phyloP scores from a whole-genome alignment of 1,140 invertebrate species.

The Listronotus bonariensis region DNA sequence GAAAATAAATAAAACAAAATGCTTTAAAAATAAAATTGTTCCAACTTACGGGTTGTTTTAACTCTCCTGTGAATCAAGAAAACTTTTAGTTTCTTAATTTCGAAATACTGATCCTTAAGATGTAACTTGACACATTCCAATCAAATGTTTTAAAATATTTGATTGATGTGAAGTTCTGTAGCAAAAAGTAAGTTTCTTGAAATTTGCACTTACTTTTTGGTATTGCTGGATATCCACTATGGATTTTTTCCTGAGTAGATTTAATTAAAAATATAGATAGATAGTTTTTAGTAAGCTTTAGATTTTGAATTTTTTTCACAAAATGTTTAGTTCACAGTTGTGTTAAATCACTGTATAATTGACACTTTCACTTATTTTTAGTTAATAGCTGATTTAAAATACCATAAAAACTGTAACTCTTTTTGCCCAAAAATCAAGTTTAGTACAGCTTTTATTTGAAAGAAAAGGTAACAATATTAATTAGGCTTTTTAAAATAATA shows the following conservation, averaged over 20 bases:
- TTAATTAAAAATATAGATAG: conserved; percentile 17
- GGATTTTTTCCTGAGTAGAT: conserved; percentile 37
- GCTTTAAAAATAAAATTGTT: conserved; percentile 31
- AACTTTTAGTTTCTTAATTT: conserved; percentile 35
- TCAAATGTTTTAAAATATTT: conserved; percentile 7
- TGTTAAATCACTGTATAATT: too few relatives aligned
- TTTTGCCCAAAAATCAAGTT: too few relatives aligned
- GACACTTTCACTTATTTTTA: too few relatives aligned
- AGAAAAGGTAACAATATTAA: too few relatives aligned
- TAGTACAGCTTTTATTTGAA: too few relatives aligned
- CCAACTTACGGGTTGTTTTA: conserved; percentile 28
- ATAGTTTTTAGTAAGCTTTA: too few relatives aligned
- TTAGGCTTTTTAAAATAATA: too few relatives aligned
- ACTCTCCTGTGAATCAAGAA: conserved; percentile 26
- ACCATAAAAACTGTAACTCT: too few relatives aligned
- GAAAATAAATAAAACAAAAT: conserved; percentile 24
- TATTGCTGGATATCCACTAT: conserved; percentile 23
- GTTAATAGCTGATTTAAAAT: too few relatives aligned
- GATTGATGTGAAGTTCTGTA: conserved; percentile 5
- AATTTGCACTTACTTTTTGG: conserved; percentile 16
- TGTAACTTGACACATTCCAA: conserved; percentile 12
- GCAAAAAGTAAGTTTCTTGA: conserved; percentile 10
- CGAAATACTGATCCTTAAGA: conserved; percentile 23
- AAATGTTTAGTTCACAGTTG: too few relatives aligned
- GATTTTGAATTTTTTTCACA: too few relatives aligned